Conservation (phyloP, 2,113 vertebrate species). For the Eidolon helvum region DNA sequence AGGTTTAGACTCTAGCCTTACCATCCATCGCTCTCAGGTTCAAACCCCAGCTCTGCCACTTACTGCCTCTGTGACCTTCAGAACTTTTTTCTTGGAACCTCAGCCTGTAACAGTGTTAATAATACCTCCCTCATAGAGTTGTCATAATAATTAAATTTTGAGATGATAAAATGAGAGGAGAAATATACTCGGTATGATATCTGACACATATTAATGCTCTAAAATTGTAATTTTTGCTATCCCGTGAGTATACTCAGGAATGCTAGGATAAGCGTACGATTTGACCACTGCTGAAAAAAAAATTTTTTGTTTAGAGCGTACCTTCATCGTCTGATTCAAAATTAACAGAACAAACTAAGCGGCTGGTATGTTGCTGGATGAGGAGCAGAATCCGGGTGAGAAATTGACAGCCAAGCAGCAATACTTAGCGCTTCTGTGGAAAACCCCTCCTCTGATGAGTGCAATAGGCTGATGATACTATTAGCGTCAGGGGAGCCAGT, state of each 20-base stretch:
- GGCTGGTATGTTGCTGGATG: not conserved
- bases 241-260: not conserved
- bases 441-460: not conserved
- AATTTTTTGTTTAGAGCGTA: not conserved
- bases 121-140: not conserved
- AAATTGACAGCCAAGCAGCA: not conserved
- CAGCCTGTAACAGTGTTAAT: not conserved
- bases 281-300: not conserved
- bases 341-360: not conserved
- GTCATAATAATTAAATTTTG: conserved; percentile 19
- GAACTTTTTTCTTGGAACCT: not conserved
- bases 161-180: not conserved
- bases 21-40: not conserved
- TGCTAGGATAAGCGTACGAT: not conserved
- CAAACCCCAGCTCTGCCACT: not conserved
- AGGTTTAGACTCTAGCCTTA: not conserved
- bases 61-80: not conserved
- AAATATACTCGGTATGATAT: not conserved
- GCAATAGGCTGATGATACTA: not conserved
- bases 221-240: not conserved
- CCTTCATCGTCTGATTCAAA: not conserved
- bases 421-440: not conserved
- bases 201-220: not conserved
- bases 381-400: not conserved
- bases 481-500: not conserved